Conservation (phyloP, 92 coral and sea anemone species). For the Palythoa heliodiscus region DNA sequence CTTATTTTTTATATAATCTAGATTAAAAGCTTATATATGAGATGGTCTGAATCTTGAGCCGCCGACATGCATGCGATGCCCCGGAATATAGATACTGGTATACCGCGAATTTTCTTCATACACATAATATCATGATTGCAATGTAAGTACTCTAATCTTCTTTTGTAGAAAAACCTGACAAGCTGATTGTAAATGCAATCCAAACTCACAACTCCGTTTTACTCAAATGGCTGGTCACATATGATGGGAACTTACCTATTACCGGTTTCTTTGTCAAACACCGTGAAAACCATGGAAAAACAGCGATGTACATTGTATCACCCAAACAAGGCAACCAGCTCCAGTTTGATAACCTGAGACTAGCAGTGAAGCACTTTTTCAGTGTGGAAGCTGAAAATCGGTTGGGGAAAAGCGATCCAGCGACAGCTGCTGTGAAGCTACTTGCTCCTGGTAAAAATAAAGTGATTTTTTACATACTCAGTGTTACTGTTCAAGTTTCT, state of each 20-base stretch:
- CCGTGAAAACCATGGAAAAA: not conserved
- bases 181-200: not conserved
- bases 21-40: too few species aligned
- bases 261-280: not conserved
- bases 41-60: too few species aligned
- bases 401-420: not conserved
- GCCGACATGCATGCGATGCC: too few species aligned
- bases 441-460: not conserved
- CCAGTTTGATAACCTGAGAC: not conserved
- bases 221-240: not conserved
- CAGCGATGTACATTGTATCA: not conserved
- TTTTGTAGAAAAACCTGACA: constrained; percentile 17
- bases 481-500: too few species aligned
- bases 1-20: too few species aligned
- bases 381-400: not conserved
- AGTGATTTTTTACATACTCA: not conserved
- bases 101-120: too few species aligned
- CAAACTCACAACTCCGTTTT: not conserved
- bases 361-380: not conserved
- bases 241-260: not conserved
- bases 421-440: not conserved
- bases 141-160: too few species aligned
- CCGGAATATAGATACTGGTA: too few species aligned
- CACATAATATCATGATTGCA: too few species aligned
- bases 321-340: not conserved